Evolutionary conservation across 2,888 invertebrate species (phyloP).

Genomic region (Lasioglossum lativentre): DNA sequence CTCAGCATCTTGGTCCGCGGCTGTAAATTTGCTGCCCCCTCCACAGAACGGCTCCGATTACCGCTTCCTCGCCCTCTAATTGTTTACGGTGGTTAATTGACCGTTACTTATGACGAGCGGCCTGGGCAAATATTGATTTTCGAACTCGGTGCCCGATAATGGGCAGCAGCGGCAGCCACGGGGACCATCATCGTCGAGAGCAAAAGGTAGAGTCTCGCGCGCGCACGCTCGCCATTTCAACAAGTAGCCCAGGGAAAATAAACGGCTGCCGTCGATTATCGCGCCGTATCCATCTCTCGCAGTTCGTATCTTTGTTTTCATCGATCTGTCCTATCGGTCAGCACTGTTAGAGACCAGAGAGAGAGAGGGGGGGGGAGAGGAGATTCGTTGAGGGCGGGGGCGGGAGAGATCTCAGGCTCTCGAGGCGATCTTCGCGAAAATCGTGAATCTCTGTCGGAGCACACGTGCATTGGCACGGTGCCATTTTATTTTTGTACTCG

Average conservation of each 20-base stretch:
- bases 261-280: conserved; percentile 45
- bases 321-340: conserved; percentile 49
- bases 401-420: conserved; percentile 1
- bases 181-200: not conserved
- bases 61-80: conserved; percentile 24
- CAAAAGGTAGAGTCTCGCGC: not conserved
- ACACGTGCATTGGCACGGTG: conserved; percentile 77
- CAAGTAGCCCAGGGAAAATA: conserved; percentile 52
- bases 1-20: conserved; percentile 22
- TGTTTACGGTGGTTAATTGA: conserved; percentile 47
- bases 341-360: not conserved
- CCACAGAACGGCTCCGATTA: not conserved
- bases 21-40: conserved; percentile 21
- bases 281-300: conserved; percentile 37
- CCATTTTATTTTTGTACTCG: conserved; percentile 76
- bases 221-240: conserved; percentile 32
- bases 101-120: conserved; percentile 38
- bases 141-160: conserved; percentile 32
- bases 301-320: conserved; percentile 43
- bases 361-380: not conserved
- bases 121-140: conserved; percentile 45
- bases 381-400: not conserved
- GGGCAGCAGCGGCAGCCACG: not conserved
- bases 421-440: conserved; percentile 66
- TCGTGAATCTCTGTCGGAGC: conserved; percentile 66